Evolutionary conservation across 2,888 invertebrate species (phyloP).

Genomic region (Melieria omissa): DNA sequence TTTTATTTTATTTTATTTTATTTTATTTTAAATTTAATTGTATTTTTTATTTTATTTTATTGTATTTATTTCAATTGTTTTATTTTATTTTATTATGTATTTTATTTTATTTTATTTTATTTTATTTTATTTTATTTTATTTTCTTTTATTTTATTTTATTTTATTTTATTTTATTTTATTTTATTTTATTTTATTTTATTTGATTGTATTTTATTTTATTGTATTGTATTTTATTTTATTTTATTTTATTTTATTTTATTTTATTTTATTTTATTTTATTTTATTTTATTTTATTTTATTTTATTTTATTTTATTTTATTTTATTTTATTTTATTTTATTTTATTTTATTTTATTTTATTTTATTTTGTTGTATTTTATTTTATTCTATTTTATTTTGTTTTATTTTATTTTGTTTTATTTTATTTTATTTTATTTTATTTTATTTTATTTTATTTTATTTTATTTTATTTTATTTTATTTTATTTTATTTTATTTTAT

Average conservation of each 20-base stretch:
- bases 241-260: not conserved
- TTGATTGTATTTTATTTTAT: too few species aligned
- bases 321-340: not conserved
- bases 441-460: not conserved
- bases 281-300: not conserved
- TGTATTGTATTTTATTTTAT: not conserved
- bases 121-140: not conserved
- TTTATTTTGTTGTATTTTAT: too few species aligned
- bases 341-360: not conserved
- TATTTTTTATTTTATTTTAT: not conserved
- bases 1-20: not conserved
- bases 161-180: not conserved
- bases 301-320: not conserved
- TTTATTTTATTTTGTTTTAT: not conserved
- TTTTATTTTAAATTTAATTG: constrained; percentile 11
- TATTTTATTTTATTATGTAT: not conserved
- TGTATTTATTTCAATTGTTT: too few species aligned
- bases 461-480: not conserved
- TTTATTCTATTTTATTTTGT: not conserved
- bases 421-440: not conserved
- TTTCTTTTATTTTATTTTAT: not conserved
- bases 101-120: not conserved
- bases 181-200: not conserved
- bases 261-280: not conserved
- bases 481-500: too few species aligned